Percentiles rank a stretch among this genome's conserved stretches.
phyloP scores from a whole-genome alignment of 2,113 vertebrate species.

The Rhipidura dahli region DNA sequence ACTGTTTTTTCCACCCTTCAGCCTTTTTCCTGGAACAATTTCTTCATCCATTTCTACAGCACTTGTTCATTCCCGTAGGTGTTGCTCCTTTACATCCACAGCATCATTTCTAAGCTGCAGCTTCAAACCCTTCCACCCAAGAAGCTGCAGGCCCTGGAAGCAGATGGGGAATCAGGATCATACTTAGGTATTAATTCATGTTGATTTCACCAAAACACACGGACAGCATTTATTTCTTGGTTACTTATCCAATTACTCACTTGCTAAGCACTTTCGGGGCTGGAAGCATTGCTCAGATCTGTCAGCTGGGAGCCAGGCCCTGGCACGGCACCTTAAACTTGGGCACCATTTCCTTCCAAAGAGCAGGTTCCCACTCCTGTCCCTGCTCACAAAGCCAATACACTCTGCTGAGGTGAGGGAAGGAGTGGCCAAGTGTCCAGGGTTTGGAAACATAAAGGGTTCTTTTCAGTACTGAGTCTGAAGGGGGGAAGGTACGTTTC shows the following conservation, averaged over 20 bases:
- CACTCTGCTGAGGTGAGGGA: background rate
- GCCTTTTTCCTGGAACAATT: background rate
- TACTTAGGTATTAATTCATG: background rate
- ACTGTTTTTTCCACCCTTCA: background rate
- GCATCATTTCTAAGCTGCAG: background rate
- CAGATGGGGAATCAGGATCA: background rate
- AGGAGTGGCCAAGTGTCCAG: background rate
- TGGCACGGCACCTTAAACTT: background rate
- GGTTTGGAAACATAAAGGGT: background rate
- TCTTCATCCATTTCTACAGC: background rate
- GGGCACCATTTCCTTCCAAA: rapidly evolving
- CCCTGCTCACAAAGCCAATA: background rate
- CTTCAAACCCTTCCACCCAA: background rate
- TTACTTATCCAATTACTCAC: background rate
- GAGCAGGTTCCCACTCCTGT: rapidly evolving
- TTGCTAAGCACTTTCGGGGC: background rate
- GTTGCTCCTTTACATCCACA: background rate
- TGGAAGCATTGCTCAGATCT: background rate
- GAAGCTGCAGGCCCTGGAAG: background rate
- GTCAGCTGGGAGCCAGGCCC: background rate
- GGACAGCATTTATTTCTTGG: background rate
- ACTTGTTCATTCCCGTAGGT: rapidly evolving
- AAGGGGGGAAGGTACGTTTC: background rate
- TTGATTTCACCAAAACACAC: background rate
- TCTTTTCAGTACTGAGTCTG: background rate